Evolutionary conservation across 2,888 invertebrate species (phyloP), one percentile per base, ranked within the genome.

Genomic region (Mythimna ferrago): DNA sequence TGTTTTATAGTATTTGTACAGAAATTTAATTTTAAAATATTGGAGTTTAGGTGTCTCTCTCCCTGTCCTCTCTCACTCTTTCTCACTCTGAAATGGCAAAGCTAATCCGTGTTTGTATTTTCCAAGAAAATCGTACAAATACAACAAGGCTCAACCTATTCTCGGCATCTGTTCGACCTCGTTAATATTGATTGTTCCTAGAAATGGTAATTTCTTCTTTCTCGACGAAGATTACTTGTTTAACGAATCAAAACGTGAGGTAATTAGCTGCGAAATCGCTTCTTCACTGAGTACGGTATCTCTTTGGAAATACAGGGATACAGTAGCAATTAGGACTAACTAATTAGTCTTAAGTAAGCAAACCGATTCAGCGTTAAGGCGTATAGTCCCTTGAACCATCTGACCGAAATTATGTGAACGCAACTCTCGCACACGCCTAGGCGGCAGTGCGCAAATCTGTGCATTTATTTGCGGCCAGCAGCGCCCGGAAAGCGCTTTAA

Each of bases 131-230:
- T 44, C n/a, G 14, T 14, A 14, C n/a, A 11, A 16, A 32, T 32
- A 26, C 7, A 32, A 14, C 4, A 26, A 10, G 16, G 16, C 14
- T 19, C 7, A 44, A 19, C 38, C 73, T 3, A 48, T 70, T 61
- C 61, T 6, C 35, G 5, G 26, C 56, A 62, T 53, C 71, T 26
- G 71, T 57, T 44, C 10, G 14, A 44, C 19, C 35, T 75, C 72
- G 56, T 75, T n/a, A 71, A 78, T 62, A 78, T 75, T 57, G 16
- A 78, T 78, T 16, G 11, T 51, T 41, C 35, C n/a, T 44, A 71
- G 78, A 53, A 56, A 78, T 53, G 62, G 19, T 62, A 71, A 78
- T 62, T 14, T 51, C 41, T n/a, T 41, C 48, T 62, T 56, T 35
- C 61, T 71, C 62, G 71, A 62, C 75, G 71, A 26, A 71, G 35